phyloP scores from a whole-genome alignment of 1,140 invertebrate genomes.

The Heliconius congener region DNA sequence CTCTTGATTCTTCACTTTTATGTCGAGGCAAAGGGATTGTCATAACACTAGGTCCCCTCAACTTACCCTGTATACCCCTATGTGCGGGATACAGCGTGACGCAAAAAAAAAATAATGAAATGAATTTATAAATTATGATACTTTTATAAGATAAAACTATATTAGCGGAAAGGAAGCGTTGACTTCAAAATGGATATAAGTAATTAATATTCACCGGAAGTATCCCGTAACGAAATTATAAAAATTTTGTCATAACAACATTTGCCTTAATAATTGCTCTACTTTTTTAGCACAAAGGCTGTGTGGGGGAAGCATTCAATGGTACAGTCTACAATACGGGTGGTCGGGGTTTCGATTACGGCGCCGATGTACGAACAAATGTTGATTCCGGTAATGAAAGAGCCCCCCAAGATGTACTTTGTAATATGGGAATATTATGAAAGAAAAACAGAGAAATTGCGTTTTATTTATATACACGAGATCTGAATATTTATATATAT shows the following conservation, averaged over 20 bases:
- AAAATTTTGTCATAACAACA: neutral
- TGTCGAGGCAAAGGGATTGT: no score
- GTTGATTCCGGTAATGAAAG: neutral
- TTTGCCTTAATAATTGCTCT: neutral
- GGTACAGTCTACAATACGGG: neutral
- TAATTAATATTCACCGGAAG: slow-evolving; percentile 2
- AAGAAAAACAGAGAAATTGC: neutral
- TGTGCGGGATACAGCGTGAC: no score
- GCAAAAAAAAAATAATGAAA: no score
- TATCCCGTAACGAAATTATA: neutral
- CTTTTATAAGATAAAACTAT: neutral
- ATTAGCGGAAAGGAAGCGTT: neutral
- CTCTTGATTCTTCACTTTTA: no score
- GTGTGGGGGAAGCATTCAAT: neutral
- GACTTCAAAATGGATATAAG: neutral
- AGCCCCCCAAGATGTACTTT: neutral
- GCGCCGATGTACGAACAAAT: neutral
- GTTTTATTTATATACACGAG: neutral
- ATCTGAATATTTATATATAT: no score
- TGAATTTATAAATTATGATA: neutral
- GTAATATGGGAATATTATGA: neutral
- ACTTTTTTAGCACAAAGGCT: neutral
- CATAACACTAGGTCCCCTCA: no score
- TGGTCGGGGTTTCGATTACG: slow-evolving; percentile 4
- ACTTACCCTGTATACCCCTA: no score